Conservation (phyloP, 2,113 vertebrate species). For the Myotis davidii region DNA sequence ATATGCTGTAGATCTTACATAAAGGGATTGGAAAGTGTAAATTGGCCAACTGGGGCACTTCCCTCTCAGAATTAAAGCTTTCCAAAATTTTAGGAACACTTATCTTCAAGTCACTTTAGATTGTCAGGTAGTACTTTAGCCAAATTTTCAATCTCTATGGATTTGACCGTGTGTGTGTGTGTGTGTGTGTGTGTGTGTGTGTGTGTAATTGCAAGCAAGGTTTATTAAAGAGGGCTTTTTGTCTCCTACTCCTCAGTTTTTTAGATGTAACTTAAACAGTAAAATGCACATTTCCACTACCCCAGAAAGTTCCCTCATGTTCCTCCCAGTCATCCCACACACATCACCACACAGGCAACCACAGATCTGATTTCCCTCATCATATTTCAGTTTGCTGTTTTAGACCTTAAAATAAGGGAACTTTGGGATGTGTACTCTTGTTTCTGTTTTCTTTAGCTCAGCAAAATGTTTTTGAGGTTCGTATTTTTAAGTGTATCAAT, state of each 20-base stretch:
- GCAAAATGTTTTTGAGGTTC: conserved; percentile 5
- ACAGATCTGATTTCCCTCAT: background rate
- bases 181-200: background rate
- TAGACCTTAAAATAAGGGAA: conserved; percentile 14
- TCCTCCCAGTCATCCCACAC: background rate
- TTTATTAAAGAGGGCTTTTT: conserved; percentile 12
- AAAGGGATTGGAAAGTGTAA: background rate
- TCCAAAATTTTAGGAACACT: background rate
- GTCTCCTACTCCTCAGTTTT: background rate
- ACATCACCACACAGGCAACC: background rate
- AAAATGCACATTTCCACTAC: background rate
- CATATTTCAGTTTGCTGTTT: background rate
- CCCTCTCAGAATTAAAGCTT: background rate
- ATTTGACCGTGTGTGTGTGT: background rate
- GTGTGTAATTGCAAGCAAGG: background rate
- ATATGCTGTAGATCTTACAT: background rate
- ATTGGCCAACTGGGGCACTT: background rate
- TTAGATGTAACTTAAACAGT: background rate
- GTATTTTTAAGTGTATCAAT: background rate
- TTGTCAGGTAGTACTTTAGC: background rate
- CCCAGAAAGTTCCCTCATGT: background rate
- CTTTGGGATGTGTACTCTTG: background rate
- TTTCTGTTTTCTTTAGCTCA: background rate
- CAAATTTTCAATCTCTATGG: background rate
- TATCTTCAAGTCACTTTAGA: background rate